Percentiles rank a stretch among this genome's conserved stretches.
Evolutionary conservation across 2,888 invertebrate genomes (phyloP).

Genomic region (Priocnemis perturbator): DNA sequence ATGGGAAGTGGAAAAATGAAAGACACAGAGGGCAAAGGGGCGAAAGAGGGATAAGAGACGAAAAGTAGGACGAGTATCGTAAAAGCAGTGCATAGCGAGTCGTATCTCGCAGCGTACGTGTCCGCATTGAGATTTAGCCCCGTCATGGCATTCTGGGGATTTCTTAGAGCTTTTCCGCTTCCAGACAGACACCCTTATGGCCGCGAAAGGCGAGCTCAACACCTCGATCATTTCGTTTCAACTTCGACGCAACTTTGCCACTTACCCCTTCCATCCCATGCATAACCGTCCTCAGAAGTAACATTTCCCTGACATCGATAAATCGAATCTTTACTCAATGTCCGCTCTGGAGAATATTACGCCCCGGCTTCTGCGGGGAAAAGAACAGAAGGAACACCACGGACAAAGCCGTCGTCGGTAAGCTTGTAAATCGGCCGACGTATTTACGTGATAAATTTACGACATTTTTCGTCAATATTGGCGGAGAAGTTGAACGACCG

Average conservation of each 20-base stretch:
- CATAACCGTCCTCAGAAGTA: no score
- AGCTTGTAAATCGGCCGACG: no score
- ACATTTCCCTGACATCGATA: not conserved
- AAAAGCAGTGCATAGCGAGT: slow-evolving; percentile 43
- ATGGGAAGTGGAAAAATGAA: not conserved
- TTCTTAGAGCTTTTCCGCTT: slow-evolving; percentile 35
- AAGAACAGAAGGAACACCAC: no score
- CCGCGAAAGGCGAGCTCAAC: slow-evolving; percentile 9
- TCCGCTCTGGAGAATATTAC: no score
- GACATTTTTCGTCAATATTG: no score
- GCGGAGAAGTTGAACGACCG: no score
- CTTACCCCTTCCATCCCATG: no score
- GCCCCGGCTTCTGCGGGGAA: no score
- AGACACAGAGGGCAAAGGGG: not conserved
- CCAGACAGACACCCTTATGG: no score
- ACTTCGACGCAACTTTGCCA: slow-evolving; percentile 12
- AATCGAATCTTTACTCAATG: slow-evolving; percentile 26
- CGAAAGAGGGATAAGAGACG: slow-evolving; percentile 18
- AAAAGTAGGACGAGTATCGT: slow-evolving; percentile 56
- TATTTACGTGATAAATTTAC: no score
- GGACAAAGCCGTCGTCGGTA: no score
- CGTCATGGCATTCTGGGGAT: slow-evolving; percentile 38
- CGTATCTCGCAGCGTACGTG: slow-evolving; percentile 41
- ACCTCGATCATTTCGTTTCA: slow-evolving; percentile 30
- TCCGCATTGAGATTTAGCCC: slow-evolving; percentile 43